phyloP scores from a whole-genome alignment of 2,113 vertebrate species.

The Camelus bactrianus region DNA sequence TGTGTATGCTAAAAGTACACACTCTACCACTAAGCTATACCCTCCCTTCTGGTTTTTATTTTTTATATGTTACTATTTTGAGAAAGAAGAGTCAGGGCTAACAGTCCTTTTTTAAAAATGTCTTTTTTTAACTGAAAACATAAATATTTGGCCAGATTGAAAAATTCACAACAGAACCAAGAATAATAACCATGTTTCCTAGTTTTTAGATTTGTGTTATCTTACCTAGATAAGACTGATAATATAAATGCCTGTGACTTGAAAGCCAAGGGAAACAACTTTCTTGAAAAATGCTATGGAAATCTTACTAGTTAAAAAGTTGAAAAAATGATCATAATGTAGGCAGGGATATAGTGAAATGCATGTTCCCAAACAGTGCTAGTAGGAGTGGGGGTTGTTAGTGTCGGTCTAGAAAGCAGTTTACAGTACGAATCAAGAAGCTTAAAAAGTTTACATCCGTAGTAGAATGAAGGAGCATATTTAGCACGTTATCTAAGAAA shows the following conservation, averaged over 20 bases:
- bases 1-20: too few species aligned
- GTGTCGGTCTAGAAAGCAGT: background rate
- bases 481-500: background rate
- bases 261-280: conserved; percentile 48
- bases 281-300: conserved; percentile 33
- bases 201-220: conserved; percentile 61
- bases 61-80: background rate
- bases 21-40: background rate
- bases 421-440: background rate
- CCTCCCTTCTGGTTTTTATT: background rate
- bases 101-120: background rate
- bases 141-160: conserved; percentile 63
- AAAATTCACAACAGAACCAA: conserved; percentile 58
- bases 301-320: background rate
- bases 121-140: conserved; percentile 39
- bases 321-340: background rate
- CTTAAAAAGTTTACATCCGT: background rate
- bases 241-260: conserved; percentile 35
- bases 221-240: conserved; percentile 56
- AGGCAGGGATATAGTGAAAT: background rate
- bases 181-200: conserved; percentile 65
- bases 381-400: background rate
- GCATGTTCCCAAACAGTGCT: background rate
- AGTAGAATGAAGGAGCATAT: background rate
- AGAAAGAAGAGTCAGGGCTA: background rate